Evolutionary conservation across 2,113 vertebrate genomes (phyloP), one percentile per base, ranked within the genome.

Genomic region (Trematocara nigrifrons): DNA sequence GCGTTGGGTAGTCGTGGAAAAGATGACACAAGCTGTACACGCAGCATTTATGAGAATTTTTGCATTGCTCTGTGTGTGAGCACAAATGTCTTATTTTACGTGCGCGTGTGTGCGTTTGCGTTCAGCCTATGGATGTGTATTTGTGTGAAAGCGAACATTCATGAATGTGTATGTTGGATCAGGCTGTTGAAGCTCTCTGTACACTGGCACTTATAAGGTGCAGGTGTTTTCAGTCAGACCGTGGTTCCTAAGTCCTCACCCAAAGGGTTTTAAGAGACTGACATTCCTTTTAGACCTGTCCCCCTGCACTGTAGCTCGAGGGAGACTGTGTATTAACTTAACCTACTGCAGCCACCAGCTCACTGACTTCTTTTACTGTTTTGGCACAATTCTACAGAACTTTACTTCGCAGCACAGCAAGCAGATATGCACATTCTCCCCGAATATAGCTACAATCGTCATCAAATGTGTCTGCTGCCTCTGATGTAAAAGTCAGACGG

Each of bases 201-300:
- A 88, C 89, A 89, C 83, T 84, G 81, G 87, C 85, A 52, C 81
- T 81, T 85, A 89, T 89, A 92, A 82, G 89, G 85, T 83, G 84
- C 95, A 96, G 94, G 95, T 95, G 94, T 95, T 95, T 95, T 94
- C 87, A 92, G 90, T 95, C 92, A 91, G 86, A 89, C 90, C 88
- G 79, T 93, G 91, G 86, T 93, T 94, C 93, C 91, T 91, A 90
- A 91, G 88, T 93, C 85, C 51, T 81, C 86, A 93, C 91, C 91
- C 87, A 35, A 91, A 92, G 91, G 89, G 79, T 91, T 92, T 94
- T 89, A 84, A 82, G 76, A 93, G 89, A 92, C 93, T 94, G 94
- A 89, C 86, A 91, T 92, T 94, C 92, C 92, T 93, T 94, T 91
- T 89, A 83, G 91, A 86, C 89, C 78, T 90, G 89, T 92, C 82